Percentiles rank a stretch among this genome's conserved stretches.
Conservation (phyloP, 2,888 invertebrate genomes). For the Nudaria mundana region DNA sequence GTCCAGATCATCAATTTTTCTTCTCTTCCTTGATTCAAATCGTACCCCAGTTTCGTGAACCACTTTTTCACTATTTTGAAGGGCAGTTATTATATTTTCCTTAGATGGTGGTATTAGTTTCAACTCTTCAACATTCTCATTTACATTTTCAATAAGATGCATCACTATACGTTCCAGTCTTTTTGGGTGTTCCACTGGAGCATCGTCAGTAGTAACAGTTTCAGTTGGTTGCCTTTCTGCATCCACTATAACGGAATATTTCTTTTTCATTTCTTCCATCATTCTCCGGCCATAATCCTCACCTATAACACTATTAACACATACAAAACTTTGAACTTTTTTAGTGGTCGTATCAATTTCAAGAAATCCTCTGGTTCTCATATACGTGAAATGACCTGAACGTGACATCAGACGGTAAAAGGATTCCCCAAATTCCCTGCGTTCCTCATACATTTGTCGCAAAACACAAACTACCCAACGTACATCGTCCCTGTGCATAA, state of each 20-base stretch:
- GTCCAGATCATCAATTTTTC: slow-evolving; percentile 53
- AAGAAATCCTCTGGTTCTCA: slow-evolving; percentile 91
- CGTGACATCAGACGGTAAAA: slow-evolving; percentile 91
- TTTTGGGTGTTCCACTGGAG: slow-evolving; percentile 85
- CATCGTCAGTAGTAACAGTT: slow-evolving; percentile 48
- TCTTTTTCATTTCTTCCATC: slow-evolving; percentile 89
- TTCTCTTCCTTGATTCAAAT: slow-evolving; percentile 68
- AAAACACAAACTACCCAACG: slow-evolving; percentile 94
- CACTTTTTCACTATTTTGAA: slow-evolving; percentile 71
- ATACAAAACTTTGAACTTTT: slow-evolving; percentile 91
- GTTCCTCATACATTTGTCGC: slow-evolving; percentile 93
- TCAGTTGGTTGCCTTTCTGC: slow-evolving; percentile 64
- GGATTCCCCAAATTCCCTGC: slow-evolving; percentile 91
- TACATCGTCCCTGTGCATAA: slow-evolving; percentile 94
- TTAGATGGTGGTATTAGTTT: slow-evolving; percentile 69
- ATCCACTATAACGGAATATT: slow-evolving; percentile 86
- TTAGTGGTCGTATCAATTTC: slow-evolving; percentile 90
- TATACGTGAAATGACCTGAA: slow-evolving; percentile 91
- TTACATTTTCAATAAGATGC: slow-evolving; percentile 77
- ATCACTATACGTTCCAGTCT: slow-evolving; percentile 87
- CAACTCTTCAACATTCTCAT: slow-evolving; percentile 59
- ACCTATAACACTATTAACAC: slow-evolving; percentile 89
- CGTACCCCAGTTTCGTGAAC: slow-evolving; percentile 68
- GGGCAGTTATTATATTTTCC: slow-evolving; percentile 72
- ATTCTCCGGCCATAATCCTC: slow-evolving; percentile 88